Percentiles rank a stretch among this genome's conserved stretches.
Conservation (phyloP, 2,113 vertebrate species). For the Centrocercus urophasianus region DNA sequence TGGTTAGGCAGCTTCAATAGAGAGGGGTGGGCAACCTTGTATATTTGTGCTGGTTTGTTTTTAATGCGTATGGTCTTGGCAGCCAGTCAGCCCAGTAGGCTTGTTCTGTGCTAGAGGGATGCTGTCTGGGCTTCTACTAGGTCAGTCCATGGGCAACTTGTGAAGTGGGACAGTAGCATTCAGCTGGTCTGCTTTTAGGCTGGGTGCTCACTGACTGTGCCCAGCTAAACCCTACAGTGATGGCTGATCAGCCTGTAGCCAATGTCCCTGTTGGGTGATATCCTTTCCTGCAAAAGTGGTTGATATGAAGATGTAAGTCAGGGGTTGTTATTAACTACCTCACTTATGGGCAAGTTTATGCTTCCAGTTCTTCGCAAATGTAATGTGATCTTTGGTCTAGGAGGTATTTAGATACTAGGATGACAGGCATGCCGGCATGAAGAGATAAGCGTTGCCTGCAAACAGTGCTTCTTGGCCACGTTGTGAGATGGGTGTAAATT, state of each 20-base stretch:
- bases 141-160: background rate
- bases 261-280: background rate
- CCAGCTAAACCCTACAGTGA: background rate
- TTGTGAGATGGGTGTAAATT: background rate
- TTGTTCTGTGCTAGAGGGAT: background rate
- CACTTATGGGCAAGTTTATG: background rate
- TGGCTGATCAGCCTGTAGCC: background rate
- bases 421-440: background rate
- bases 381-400: conserved; percentile 32
- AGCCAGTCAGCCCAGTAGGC: background rate
- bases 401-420: background rate
- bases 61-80: background rate
- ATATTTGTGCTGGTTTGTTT: background rate
- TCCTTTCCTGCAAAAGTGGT: background rate
- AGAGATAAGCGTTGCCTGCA: background rate
- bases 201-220: background rate
- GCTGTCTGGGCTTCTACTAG: background rate
- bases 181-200: background rate
- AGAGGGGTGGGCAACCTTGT: conserved; percentile 11
- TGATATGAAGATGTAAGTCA: conserved; percentile 42
- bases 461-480: background rate
- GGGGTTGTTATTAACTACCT: conserved; percentile 9
- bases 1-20: background rate
- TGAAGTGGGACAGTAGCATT: background rate
- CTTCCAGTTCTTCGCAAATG: conserved; percentile 11